Evolutionary conservation across 2,888 invertebrate species (phyloP).

Genomic region (Limenitis camilla): DNA sequence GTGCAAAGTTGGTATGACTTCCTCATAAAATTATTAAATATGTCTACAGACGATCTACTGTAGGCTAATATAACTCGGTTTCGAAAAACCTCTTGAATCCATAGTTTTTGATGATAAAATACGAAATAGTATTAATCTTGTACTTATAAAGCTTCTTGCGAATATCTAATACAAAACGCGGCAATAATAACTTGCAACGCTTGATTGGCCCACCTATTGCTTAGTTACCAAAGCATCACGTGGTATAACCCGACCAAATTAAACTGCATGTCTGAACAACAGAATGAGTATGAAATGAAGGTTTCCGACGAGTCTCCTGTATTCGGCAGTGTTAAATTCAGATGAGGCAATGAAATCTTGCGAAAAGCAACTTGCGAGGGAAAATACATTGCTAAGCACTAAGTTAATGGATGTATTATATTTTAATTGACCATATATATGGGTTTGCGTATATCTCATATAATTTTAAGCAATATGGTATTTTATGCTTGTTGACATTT

Average conservation of each 20-base stretch:
- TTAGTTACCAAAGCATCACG: slow-evolving; percentile 26
- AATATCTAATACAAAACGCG: neutral
- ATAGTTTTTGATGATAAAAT: too few species aligned
- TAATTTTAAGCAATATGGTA: too few species aligned
- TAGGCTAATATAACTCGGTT: too few species aligned
- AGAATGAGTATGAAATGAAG: slow-evolving; percentile 33
- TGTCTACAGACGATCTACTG: too few species aligned
- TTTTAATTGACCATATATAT: neutral
- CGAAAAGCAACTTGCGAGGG: slow-evolving; percentile 49
- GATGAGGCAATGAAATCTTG: slow-evolving; percentile 56
- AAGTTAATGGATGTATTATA: slow-evolving; percentile 30
- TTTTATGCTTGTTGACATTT: too few species aligned
- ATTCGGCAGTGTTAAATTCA: slow-evolving; percentile 41
- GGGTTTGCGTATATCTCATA: slow-evolving; percentile 3
- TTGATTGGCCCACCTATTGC: slow-evolving; percentile 15
- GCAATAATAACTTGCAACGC: slow-evolving; percentile 17
- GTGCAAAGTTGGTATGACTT: too few species aligned
- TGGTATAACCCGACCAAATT: slow-evolving; percentile 40
- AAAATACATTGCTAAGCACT: slow-evolving; percentile 61
- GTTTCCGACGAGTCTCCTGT: slow-evolving; percentile 28
- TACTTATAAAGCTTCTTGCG: too few species aligned
- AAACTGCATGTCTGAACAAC: slow-evolving; percentile 27
- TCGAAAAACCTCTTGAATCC: too few species aligned
- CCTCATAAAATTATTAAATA: too few species aligned
- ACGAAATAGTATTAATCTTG: too few species aligned